phyloP scores from a whole-genome alignment of 2,113 vertebrate genomes.

The Ciconia stormi region DNA sequence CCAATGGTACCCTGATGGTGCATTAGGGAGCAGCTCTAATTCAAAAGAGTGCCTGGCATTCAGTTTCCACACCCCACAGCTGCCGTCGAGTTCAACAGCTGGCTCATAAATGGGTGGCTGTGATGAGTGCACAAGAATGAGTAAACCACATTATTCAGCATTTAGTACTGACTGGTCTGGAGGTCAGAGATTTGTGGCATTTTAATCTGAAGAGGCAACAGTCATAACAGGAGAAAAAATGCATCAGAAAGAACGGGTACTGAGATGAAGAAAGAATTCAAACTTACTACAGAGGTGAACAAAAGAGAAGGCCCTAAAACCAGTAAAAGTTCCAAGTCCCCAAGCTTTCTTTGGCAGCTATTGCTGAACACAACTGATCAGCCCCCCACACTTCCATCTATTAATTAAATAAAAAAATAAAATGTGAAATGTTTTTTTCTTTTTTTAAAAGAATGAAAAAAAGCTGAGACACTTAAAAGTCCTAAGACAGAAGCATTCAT shows the following conservation, averaged over 20 bases:
- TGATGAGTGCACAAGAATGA: slow-evolving; percentile 43
- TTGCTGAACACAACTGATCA: not conserved
- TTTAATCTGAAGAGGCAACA: slow-evolving; percentile 41
- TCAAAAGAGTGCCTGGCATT: slow-evolving; percentile 65
- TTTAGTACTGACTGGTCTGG: not conserved
- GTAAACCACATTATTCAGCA: slow-evolving; percentile 60
- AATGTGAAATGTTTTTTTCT: not conserved
- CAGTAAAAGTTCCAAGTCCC: not conserved
- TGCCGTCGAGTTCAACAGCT: slow-evolving; percentile 70
- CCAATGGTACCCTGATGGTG: slow-evolving; percentile 15
- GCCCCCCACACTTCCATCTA: not conserved
- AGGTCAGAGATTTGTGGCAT: slow-evolving; percentile 21
- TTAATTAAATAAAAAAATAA: not conserved
- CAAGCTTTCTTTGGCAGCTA: not conserved
- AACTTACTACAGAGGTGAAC: not conserved
- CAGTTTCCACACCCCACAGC: slow-evolving; percentile 64
- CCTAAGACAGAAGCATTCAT: not conserved
- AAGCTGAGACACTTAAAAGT: not conserved
- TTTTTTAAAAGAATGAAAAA: not conserved
- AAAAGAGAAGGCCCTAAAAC: not conserved
- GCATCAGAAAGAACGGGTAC: not conserved
- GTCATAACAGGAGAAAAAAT: not conserved
- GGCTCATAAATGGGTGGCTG: slow-evolving; percentile 69
- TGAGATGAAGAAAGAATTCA: not conserved
- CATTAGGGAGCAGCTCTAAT: slow-evolving; percentile 34